Percentiles rank a stretch among this genome's conserved stretches.
Conservation (phyloP, 2,113 vertebrate genomes). For the Cryptomyrus ogoouensis region DNA sequence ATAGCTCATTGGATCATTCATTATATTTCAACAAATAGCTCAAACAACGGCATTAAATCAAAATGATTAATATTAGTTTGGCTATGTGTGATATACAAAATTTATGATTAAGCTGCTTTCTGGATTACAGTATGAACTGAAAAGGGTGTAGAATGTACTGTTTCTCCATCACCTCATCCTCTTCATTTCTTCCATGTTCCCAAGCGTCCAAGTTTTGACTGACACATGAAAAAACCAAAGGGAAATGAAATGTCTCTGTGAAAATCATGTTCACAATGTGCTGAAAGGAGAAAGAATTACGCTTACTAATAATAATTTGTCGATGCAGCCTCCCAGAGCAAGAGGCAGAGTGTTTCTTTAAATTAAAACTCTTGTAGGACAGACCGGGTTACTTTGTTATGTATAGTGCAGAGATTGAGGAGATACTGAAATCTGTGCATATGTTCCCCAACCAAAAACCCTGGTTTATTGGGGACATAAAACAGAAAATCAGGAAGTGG, state of each 20-base stretch:
- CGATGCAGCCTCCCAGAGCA: background rate
- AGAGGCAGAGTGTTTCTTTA: background rate
- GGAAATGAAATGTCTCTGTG: background rate
- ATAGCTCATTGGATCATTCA: background rate
- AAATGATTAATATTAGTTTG: background rate
- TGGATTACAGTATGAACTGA: background rate
- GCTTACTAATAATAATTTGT: background rate
- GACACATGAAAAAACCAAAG: background rate
- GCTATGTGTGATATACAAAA: background rate
- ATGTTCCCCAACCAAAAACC: too few relatives aligned
- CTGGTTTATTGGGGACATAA: too few relatives aligned
- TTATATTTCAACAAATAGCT: constrained; percentile 1
- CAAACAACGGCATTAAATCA: background rate
- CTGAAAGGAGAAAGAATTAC: background rate
- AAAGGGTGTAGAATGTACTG: background rate
- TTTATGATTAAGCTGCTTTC: background rate
- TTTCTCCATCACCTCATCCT: background rate
- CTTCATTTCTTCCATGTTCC: background rate
- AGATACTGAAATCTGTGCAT: background rate
- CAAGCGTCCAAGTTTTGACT: background rate
- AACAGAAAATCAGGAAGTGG: too few relatives aligned
- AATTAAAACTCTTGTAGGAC: background rate
- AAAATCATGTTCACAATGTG: background rate
- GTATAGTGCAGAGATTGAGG: background rate
- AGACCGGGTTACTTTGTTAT: background rate